These are phyloP conservation scores for Xenopus borealis DNA, from an alignment of 2,113 vertebrate species.

Conservation along the genomic window DNA sequence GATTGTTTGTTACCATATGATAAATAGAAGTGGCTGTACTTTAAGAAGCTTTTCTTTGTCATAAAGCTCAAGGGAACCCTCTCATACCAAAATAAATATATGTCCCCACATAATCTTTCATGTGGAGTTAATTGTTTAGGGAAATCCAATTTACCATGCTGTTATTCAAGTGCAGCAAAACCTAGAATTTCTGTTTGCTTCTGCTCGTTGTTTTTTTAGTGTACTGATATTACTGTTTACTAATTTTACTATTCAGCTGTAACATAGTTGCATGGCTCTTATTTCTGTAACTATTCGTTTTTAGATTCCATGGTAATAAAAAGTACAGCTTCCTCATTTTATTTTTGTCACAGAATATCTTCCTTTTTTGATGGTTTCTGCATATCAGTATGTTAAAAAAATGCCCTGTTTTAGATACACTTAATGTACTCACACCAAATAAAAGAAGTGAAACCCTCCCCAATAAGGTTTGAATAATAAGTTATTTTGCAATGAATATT, in stretches of 20 bases:
- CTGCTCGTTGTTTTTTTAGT: conserved; percentile 51
- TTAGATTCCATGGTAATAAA: not conserved
- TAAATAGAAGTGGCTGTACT: conserved; percentile 82
- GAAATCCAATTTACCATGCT: conserved; percentile 75
- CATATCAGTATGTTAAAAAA: conserved; percentile 47
- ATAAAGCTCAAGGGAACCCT: conserved; percentile 75
- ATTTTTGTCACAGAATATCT: conserved; percentile 36
- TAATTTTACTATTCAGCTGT: too few relatives aligned
- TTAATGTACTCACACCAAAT: conserved; percentile 65
- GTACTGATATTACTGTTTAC: conserved; percentile 45
- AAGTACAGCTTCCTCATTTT: conserved; percentile 7
- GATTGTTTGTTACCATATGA: conserved; percentile 85
- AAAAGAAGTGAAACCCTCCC: conserved; percentile 65
- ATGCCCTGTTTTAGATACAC: conserved; percentile 42
- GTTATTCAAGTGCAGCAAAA: conserved; percentile 64
- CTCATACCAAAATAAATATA: conserved; percentile 74
- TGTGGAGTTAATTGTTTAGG: conserved; percentile 74
- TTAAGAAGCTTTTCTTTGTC: conserved; percentile 78
- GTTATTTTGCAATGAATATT: conserved; percentile 96
- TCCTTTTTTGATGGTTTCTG: conserved; percentile 52
- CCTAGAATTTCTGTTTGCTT: conserved; percentile 61
- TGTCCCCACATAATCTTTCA: conserved; percentile 72
- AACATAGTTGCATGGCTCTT: not conserved
- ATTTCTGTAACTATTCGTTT: not conserved
- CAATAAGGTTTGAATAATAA: conserved; percentile 92